Base-by-base conservation (phyloP, 2,113 vertebrate species). In the Dasyurus viverrinus region DNA sequence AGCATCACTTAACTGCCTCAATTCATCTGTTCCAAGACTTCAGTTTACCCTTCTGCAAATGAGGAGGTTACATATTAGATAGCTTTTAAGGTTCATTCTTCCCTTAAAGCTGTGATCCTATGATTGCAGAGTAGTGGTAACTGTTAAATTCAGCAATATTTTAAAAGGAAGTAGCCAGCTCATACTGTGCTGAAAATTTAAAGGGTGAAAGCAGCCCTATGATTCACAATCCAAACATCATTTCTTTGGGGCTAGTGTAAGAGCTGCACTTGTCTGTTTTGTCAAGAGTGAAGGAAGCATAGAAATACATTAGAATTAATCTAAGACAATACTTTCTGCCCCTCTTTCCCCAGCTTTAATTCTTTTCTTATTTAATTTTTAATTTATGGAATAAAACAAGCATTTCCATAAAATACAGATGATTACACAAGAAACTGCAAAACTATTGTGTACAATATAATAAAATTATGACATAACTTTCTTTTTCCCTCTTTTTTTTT, bases 121-220 rank as follows among this genome's bases (percentile, higher is more conserved):
- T 22, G 16, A 42, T 42, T 8, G 50, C 91, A 95, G 76, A 8
- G 7, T 54, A 30, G n/a, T 30, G n/a, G 55, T 46, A 53, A 57
- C 0, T 92, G 50, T 93, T 89, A 84, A 93, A 68, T 90, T 22
- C 26, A 50, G 53, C 3, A 48, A 22, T 26, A 46, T 57, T 91
- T 84, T 60, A 93, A 95, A 24, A 47, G 68, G 93, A 89, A 36
- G 68, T n/a, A 19, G 46, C 54, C 68, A 89, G 84, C 60, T 54
- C 54, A 60, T 57, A 36, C 53, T 92, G 23, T 53, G 92, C 2
- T 53, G 47, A 53, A 5, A 52, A 0, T 46, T n/a, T 1, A 25
- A 7, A 8, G 57, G 52, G 7, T 11, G 50, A 89, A 27, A 24
- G 0, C 11, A 1, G 24, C 68, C 76, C 84, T 27, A 92, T 1